These are phyloP conservation scores for Tamandua tetradactyla DNA, from an alignment of 2,797 vertebrate genomes.

Conservation along the genomic window DNA sequence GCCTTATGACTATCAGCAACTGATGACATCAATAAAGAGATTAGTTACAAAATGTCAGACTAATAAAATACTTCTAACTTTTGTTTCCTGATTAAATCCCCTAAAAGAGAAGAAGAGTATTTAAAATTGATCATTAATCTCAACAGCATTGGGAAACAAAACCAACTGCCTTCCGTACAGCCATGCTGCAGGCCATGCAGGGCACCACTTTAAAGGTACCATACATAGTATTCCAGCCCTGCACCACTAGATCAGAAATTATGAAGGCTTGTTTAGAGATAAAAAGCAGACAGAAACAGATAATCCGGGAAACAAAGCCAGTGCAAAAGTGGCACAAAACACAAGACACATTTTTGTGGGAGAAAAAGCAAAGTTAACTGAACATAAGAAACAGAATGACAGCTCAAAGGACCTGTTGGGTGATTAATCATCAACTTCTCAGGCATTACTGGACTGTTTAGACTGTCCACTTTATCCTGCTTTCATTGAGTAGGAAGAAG, in stretches of 20 bases:
- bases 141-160: neutral
- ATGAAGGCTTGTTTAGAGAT: neutral
- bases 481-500: conserved; percentile 28
- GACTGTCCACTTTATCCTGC: neutral
- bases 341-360: neutral
- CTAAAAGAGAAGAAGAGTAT: neutral
- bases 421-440: neutral
- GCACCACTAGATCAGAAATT: neutral
- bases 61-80: neutral
- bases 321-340: neutral
- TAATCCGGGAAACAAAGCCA: neutral
- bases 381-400: neutral
- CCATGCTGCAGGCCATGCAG: neutral
- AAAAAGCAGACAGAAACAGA: neutral
- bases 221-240: accelerated
- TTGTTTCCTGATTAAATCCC: neutral
- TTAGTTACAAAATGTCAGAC: neutral
- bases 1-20: neutral
- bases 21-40: neutral
- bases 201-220: neutral
- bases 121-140: neutral
- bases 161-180: neutral
- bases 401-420: neutral
- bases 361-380: neutral
- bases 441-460: neutral